Evolutionary conservation across 2,888 invertebrate genomes (phyloP).

Genomic region (Elegia similella): DNA sequence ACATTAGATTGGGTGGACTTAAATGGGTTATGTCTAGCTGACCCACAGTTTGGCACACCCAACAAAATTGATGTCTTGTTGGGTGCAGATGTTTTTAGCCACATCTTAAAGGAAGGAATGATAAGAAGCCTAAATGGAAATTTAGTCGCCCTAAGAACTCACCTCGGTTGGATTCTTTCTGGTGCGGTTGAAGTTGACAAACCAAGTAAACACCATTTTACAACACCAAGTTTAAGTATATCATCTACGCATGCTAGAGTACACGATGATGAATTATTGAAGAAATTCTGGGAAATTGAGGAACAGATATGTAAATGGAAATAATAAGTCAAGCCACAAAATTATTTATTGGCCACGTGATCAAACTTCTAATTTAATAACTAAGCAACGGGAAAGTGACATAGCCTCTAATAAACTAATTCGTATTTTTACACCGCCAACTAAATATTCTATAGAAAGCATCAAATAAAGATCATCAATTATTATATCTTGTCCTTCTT

Average conservation of each 20-base stretch:
- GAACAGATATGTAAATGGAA: too few relatives aligned
- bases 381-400: too few relatives aligned
- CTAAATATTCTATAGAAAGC: too few relatives aligned
- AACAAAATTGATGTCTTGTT: conserved; percentile 22
- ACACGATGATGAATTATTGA: conserved; percentile 6
- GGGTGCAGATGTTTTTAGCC: conserved; percentile 21
- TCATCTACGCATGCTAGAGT: background rate
- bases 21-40: conserved; percentile 17
- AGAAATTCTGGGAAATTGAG: conserved; percentile 16
- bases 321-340: too few relatives aligned
- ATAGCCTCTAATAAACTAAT: too few relatives aligned
- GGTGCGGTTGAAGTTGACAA: conserved; percentile 11
- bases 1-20: conserved; percentile 10
- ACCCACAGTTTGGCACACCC: conserved; percentile 17
- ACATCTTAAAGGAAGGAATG: conserved; percentile 18
- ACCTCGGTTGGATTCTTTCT: conserved; percentile 21
- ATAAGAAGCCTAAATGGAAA: conserved; percentile 4
- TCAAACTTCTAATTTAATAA: too few relatives aligned
- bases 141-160: conserved; percentile 17
- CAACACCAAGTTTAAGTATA: background rate
- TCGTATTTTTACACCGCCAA: too few relatives aligned
- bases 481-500: too few relatives aligned
- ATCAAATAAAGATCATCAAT: too few relatives aligned
- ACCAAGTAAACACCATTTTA: background rate
- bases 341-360: too few relatives aligned